These are phyloP conservation scores for Turritopsis rubra DNA, from an alignment of 30 jellyfish, hydroid and myxozoan genomes.

Conservation along the genomic window DNA sequence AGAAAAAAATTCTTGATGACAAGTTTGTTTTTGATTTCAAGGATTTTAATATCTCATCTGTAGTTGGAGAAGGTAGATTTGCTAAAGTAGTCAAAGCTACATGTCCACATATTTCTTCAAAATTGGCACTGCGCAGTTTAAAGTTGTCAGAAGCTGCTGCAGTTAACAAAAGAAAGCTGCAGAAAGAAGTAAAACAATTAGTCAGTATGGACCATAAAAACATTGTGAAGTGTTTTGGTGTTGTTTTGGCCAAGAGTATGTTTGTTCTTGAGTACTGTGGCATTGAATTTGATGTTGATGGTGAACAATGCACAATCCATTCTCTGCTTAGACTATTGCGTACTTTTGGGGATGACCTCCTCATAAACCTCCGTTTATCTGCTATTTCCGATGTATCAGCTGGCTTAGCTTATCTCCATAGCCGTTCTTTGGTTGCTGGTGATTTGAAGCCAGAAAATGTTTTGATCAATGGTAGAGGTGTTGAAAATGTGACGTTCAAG, in stretches of 20 bases:
- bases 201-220: background rate
- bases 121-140: background rate
- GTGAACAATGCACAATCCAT: background rate
- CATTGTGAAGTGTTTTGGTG: constrained; percentile 8
- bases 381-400: background rate
- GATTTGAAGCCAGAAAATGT: constrained; percentile 11
- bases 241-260: background rate
- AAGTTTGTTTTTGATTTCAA: background rate
- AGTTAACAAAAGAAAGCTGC: background rate
- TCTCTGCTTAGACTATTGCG: constrained; percentile 5
- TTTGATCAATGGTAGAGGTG: background rate
- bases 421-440: constrained; percentile 4
- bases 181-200: constrained; percentile 7
- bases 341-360: constrained; percentile 4
- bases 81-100: constrained; percentile 8
- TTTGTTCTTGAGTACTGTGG: constrained; percentile 4
- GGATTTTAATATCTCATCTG: background rate
- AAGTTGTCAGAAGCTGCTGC: constrained; percentile 7
- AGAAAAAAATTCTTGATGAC: constrained; percentile 3
- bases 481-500: background rate
- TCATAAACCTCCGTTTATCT: background rate
- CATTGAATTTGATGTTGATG: background rate
- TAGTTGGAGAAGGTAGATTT: constrained; percentile 7
- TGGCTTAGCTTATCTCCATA: constrained; percentile 4
- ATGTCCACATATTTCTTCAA: background rate